phyloP scores from a whole-genome alignment of 2,113 vertebrate species.

The Pithys albifrons region DNA sequence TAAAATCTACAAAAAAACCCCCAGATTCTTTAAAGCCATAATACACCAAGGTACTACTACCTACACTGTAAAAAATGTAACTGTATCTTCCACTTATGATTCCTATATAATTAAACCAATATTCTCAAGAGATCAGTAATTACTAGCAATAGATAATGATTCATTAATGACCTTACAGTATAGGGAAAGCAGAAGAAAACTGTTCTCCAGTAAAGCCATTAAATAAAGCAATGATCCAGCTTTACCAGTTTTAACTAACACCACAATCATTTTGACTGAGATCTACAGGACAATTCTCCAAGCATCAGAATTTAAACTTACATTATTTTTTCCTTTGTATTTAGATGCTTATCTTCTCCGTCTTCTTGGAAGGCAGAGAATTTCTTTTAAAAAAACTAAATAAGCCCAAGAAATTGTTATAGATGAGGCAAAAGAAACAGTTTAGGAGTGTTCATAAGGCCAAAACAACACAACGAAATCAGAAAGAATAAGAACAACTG shows the following conservation, averaged over 20 bases:
- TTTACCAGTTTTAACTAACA: constrained; percentile 46
- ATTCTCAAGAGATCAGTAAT: constrained; percentile 56
- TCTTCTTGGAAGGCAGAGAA: neutral
- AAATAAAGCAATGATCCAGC: constrained; percentile 24
- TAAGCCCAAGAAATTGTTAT: neutral
- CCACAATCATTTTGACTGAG: neutral
- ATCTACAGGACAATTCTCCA: neutral
- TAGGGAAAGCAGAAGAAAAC: constrained; percentile 43
- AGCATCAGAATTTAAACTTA: neutral
- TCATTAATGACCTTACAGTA: constrained; percentile 64
- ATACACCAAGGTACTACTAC: constrained; percentile 46
- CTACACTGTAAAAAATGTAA: constrained; percentile 16
- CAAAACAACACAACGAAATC: neutral
- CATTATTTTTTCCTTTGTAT: neutral
- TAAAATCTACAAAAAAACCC: constrained; percentile 55
- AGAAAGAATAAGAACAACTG: neutral
- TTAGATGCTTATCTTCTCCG: neutral
- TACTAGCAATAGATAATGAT: constrained; percentile 44
- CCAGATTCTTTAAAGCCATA: constrained; percentile 61
- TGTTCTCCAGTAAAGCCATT: neutral
- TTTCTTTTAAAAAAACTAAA: neutral
- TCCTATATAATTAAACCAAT: constrained; percentile 67
- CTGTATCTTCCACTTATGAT: constrained; percentile 34
- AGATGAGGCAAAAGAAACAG: neutral
- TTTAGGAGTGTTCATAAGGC: neutral